phyloP scores from a whole-genome alignment of 35 echinoderm and acorn worm species.

The Apostichopus japonicus region DNA sequence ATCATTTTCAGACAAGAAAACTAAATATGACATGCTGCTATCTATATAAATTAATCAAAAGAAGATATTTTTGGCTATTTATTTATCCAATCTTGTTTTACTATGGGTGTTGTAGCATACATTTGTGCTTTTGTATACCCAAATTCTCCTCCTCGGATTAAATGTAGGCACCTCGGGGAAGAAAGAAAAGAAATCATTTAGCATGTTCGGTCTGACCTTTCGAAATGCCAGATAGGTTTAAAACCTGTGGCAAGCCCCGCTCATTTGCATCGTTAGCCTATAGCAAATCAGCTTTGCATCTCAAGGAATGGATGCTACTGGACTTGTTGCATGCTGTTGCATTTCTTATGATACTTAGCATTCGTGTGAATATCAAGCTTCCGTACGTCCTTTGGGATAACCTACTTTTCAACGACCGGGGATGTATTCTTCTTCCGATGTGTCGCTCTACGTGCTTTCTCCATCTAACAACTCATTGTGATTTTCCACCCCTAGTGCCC shows the following conservation, averaged over 20 bases:
- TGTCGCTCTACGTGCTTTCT: neutral
- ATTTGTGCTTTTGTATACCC: too few relatives aligned
- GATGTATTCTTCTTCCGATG: neutral
- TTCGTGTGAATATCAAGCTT: neutral
- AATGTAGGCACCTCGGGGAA: neutral
- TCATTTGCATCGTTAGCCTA: neutral
- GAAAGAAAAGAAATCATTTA: neutral
- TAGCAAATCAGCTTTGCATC: neutral
- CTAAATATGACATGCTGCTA: too few relatives aligned
- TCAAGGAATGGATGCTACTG: neutral
- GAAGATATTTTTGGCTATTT: too few relatives aligned
- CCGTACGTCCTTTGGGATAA: neutral
- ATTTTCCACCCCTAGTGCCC: neutral
- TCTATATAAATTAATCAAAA: too few relatives aligned
- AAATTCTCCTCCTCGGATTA: neutral
- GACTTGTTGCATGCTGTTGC: constrained; percentile 5
- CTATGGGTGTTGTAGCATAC: too few relatives aligned
- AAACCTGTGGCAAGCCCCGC: neutral
- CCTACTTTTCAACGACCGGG: neutral
- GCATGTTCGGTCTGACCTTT: neutral
- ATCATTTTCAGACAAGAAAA: too few relatives aligned
- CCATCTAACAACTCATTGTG: neutral
- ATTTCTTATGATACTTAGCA: neutral
- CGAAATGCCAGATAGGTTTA: neutral
- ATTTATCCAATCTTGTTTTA: too few relatives aligned